A percentile compares a stretch with the other conserved stretches of the same genome.
These are phyloP conservation scores for Tetramorium parvispinum DNA, from an alignment of 1,140 invertebrate genomes.

Conservation along the genomic window DNA sequence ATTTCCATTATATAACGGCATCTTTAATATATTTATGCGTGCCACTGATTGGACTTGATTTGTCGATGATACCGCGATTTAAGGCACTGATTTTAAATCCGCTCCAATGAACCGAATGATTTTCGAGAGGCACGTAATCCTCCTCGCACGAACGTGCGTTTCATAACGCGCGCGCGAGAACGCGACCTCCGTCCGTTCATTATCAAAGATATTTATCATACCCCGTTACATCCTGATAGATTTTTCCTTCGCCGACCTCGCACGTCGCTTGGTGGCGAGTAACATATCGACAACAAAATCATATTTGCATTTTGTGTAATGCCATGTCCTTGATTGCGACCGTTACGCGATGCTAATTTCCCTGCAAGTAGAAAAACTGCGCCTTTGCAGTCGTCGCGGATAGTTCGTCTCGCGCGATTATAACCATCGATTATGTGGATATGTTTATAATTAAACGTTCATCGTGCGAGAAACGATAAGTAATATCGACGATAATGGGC, in stretches of 20 bases:
- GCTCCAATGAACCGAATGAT: conserved; percentile 25
- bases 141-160: background rate
- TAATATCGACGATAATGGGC: background rate
- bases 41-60: too few relatives aligned
- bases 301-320: conserved; percentile 57
- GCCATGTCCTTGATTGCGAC: conserved; percentile 29
- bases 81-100: too few relatives aligned
- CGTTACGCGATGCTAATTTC: conserved; percentile 48
- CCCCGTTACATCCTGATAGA: conserved; percentile 49
- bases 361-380: conserved; percentile 26
- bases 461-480: background rate
- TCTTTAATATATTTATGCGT: background rate
- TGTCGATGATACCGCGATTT: too few relatives aligned
- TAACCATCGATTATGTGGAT: background rate
- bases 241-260: background rate
- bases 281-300: conserved; percentile 43
- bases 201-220: conserved; percentile 12
- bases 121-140: background rate
- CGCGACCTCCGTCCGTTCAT: background rate
- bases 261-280: background rate
- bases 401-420: background rate
- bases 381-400: background rate
- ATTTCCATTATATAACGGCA: background rate
- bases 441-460: background rate
- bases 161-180: conserved; percentile 15